Evolutionary conservation across 1,140 invertebrate species (phyloP), one percentile per base, ranked within the genome.

Genomic region (Nomia melanderi): DNA sequence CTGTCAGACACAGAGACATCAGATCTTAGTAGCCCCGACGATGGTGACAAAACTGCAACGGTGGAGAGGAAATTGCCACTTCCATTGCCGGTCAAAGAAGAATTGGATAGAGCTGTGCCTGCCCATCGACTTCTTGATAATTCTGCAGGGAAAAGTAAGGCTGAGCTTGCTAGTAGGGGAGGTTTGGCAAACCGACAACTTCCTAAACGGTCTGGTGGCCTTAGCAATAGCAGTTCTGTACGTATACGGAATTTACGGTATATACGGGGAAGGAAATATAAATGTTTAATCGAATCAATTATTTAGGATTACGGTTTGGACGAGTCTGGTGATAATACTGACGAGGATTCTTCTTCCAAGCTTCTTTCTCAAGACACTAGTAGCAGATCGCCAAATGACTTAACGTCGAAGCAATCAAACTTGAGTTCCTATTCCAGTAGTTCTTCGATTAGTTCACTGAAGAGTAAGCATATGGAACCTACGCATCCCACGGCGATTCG

Each of bases 91-190:
- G 93, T 95, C 1, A 96, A 96, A 87, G 96, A 97, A 86, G 97
- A 97, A 90, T 92, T 97, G 79, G 97, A 98, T 91, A 94, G 95
- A 74, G 97, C 96, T 2, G 95, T 98, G 77, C 97, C 97, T 33
- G 94, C 94, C 11, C 96, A 97, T 84, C 95, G 96, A 87, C 93
- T 98, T 27, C 93, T 98, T 29, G 97, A 99, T 89, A 96, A 96
- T 78, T 96, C 97, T 12, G 96, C 95, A 14, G 96, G 95, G 82
- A 97, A 97, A 92, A 95, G 96, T 44, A 98, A 98, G 92, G 97
- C 97, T 23, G 97, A 98, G 90, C 93, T 99, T 77, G 97, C 95
- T 7, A 95, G 93, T 83, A 92, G 95, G 86, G 95, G 95, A 72
- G 94, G 94, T 81, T 86, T 95, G 73, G 94, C 93, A 0, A 92